These are phyloP conservation scores for Epinephelus moara DNA, from an alignment of 2,113 vertebrate species.

Conservation along the genomic window DNA sequence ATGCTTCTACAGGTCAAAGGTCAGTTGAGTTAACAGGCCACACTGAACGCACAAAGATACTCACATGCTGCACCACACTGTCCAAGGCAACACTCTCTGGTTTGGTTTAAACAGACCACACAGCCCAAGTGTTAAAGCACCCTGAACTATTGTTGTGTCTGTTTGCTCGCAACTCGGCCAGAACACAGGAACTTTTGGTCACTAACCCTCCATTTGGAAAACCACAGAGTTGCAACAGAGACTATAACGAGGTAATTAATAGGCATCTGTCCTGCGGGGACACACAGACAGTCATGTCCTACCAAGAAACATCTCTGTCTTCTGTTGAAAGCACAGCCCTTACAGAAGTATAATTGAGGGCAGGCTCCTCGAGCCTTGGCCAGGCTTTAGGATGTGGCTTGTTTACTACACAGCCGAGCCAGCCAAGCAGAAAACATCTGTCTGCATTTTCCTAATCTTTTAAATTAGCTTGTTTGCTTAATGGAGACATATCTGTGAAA, in stretches of 20 bases:
- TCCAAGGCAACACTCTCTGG: too few relatives aligned
- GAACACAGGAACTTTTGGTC: background rate
- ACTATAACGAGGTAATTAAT: background rate
- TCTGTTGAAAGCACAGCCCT: background rate
- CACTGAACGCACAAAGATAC: background rate
- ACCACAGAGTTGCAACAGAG: background rate
- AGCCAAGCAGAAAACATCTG: background rate
- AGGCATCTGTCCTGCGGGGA: background rate
- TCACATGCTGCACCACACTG: too few relatives aligned
- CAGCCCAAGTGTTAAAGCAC: too few relatives aligned
- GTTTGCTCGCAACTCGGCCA: background rate
- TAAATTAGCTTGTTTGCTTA: background rate
- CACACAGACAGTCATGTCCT: background rate
- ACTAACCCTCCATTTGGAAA: background rate
- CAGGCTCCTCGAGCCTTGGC: background rate
- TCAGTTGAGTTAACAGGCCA: constrained; percentile 36
- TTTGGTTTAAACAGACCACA: too few relatives aligned
- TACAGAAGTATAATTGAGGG: background rate
- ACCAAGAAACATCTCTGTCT: background rate
- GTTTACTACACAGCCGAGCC: background rate
- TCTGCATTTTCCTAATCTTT: background rate
- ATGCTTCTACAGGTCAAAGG: constrained; percentile 97
- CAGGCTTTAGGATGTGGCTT: background rate
- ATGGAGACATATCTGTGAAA: background rate
- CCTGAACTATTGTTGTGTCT: too few relatives aligned